Conservation (phyloP, 2,797 vertebrate species). For the Pelochelys cantorii region DNA sequence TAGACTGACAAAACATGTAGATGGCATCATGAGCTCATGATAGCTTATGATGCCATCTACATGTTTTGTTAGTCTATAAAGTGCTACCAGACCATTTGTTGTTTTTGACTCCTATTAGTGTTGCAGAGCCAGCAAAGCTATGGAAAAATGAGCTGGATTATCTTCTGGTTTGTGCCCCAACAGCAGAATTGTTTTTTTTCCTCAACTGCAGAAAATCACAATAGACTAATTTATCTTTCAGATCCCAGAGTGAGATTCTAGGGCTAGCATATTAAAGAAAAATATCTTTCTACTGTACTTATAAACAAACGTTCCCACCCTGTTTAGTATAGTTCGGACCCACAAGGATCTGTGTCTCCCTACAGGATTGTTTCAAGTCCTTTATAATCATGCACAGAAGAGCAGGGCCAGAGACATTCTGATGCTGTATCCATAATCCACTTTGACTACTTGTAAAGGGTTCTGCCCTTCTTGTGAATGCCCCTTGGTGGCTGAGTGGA, state of each 20-base stretch:
- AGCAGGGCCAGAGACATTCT: not conserved
- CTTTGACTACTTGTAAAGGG: not conserved
- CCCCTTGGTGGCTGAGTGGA: too few species aligned
- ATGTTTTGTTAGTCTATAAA: too few species aligned
- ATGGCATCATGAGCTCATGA: too few species aligned
- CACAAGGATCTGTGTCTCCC: not conserved
- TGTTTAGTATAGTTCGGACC: not conserved
- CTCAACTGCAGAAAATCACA: not conserved
- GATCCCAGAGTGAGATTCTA: not conserved
- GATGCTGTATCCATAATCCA: not conserved
- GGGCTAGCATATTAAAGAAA: not conserved
- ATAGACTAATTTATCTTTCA: not conserved
- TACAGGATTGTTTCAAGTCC: not conserved
- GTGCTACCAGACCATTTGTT: too few species aligned
- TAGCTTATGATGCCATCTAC: too few species aligned
- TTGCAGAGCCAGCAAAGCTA: not conserved
- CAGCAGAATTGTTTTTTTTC: not conserved
- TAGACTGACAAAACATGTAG: too few species aligned
- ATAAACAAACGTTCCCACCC: not conserved
- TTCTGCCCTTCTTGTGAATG: too few species aligned
- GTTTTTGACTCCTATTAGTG: not conserved
- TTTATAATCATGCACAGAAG: not conserved
- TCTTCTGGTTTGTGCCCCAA: not conserved
- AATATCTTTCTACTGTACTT: not conserved
- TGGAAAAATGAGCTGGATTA: not conserved